Evolutionary conservation across 1,140 invertebrate species (phyloP).

Genomic region (Drosophila guanche): DNA sequence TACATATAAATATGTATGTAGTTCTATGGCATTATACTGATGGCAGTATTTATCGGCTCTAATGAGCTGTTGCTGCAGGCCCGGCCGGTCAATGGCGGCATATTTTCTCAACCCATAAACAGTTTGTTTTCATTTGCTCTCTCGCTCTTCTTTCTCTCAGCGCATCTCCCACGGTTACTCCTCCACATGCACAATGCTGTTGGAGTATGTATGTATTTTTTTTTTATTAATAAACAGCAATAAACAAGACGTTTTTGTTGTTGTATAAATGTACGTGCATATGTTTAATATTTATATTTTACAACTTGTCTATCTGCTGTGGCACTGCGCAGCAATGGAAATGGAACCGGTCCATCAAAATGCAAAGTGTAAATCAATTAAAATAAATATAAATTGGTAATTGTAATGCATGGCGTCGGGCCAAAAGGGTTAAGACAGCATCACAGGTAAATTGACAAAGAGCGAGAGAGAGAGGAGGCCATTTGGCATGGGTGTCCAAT

Average conservation of each 20-base stretch:
- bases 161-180: conserved; percentile 4
- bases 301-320: conserved; percentile 1
- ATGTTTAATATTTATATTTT: conserved; percentile 8
- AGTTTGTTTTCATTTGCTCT: conserved; percentile 10
- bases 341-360: conserved; percentile 17
- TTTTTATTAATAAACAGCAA: conserved; percentile 43
- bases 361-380: background rate
- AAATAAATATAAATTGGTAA: conserved; percentile 24
- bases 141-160: background rate
- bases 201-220: background rate
- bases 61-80: conserved; percentile 15
- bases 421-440: conserved; percentile 4
- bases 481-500: background rate
- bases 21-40: background rate
- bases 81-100: conserved; percentile 23
- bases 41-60: conserved; percentile 4
- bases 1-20: conserved; percentile 16
- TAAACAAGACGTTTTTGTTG: conserved; percentile 38
- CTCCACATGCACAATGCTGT: background rate
- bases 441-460: background rate
- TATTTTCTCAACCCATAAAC: conserved; percentile 13
- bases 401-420: conserved; percentile 19
- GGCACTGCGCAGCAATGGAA: conserved; percentile 8
- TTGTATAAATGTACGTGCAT: conserved; percentile 27
- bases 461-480: background rate